phyloP scores from a whole-genome alignment of 1,140 invertebrate species.

The Parasteatoda tepidariorum region DNA sequence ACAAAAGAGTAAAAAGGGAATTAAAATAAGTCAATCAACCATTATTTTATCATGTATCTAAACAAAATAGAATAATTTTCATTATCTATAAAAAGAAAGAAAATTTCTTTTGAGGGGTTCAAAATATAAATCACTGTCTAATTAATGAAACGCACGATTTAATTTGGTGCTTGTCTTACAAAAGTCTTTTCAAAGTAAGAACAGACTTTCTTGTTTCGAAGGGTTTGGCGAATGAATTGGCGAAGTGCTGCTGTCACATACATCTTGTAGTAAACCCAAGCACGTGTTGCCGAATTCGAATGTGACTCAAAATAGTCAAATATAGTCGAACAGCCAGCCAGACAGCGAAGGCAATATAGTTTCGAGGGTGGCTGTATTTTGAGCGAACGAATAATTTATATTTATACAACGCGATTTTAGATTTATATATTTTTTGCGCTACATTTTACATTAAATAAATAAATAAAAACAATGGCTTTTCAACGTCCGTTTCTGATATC shows the following conservation, averaged over 20 bases:
- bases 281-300: conserved; percentile 38
- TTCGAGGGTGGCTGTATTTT: conserved; percentile 28
- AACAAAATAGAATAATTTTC: too few species aligned
- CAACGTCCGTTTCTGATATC: conserved; percentile 58
- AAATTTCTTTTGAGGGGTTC: too few species aligned
- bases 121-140: too few species aligned
- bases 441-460: too few species aligned
- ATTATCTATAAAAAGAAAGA: too few species aligned
- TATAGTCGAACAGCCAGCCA: conserved; percentile 52
- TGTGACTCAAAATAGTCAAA: conserved; percentile 56
- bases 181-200: too few species aligned
- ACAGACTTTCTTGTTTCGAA: too few species aligned
- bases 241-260: background rate
- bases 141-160: too few species aligned
- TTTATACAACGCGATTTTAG: background rate
- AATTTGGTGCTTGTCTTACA: too few species aligned
- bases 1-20: too few species aligned
- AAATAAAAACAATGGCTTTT: conserved; percentile 41
- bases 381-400: background rate
- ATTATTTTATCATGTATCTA: too few species aligned
- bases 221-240: conserved; percentile 1
- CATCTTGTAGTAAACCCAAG: conserved; percentile 22
- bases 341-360: conserved; percentile 25
- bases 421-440: background rate
- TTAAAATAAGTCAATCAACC: too few species aligned